Base-by-base conservation (phyloP, 2,888 invertebrate genomes). In the Trachelus stipa region DNA sequence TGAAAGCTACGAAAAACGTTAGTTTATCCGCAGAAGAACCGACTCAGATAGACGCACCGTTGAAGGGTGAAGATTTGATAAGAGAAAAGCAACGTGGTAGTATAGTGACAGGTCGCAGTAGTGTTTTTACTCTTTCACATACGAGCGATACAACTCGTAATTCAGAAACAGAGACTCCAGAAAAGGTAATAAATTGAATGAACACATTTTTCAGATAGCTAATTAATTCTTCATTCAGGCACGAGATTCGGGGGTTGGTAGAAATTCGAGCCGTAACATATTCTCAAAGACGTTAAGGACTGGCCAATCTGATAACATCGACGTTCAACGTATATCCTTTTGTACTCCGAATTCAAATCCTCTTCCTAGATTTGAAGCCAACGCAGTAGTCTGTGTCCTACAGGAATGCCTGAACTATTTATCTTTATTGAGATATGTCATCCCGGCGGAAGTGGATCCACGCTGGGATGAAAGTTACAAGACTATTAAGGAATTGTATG, bases 361-460 rank as follows among this genome's bases (percentile, higher is more conserved):
- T 30, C 80, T 88, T 11, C 75, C 85, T 4, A 6, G 73, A 9
- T 35, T 86, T 15, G 89, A 88, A 80, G 83, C 85, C 1, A 35
- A 74, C 11, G 80, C 80, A 2, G 81, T 87, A n/a, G 80, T 77
- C 0, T 77, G 73, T 9, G 75, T 88, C 73, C 79, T 89, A 0
- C 81, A 85, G n/a, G 86, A 88, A 77, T 79, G 83, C 68, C 34
- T 86, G 31, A 76, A 87, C 35, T 79, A 77, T 34, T 79, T 90
- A 33, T 81, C 81, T 6, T 73, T 87, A 31, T 75, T 89, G 11
- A 78, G 81, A 37, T 81, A 83, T 69, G 83, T 85, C 9, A 83
- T 87, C 40, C 84, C 84, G 1, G 85, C 85, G 9, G 74, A 78
- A 1, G 75, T 87, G 9, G 83, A 87, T 68, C 73, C 81, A 34